phyloP scores from a whole-genome alignment of 2,888 invertebrate species.

The Sinotaia quadrata region DNA sequence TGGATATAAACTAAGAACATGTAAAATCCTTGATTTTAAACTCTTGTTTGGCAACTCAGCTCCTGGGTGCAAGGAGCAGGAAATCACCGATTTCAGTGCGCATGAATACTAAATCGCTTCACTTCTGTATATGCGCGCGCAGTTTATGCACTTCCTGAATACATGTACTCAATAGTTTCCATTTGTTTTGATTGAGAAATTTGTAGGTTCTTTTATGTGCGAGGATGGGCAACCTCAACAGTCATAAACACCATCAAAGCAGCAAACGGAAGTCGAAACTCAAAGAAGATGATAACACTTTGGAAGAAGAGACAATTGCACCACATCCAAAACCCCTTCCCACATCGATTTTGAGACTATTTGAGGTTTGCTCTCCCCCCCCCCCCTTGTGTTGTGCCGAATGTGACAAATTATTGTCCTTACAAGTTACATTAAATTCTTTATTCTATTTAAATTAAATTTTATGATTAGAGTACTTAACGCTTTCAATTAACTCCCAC shows the following conservation, averaged over 20 bases:
- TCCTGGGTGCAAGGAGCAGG: too few relatives aligned
- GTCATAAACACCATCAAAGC: neutral
- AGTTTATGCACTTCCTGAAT: slow-evolving; percentile 19
- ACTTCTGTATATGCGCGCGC: slow-evolving; percentile 25
- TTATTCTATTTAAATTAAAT: too few relatives aligned
- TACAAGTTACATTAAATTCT: too few relatives aligned
- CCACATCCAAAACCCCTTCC: neutral
- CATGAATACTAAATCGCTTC: slow-evolving; percentile 26
- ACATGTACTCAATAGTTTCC: neutral
- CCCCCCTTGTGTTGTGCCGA: too few relatives aligned
- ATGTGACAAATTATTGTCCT: too few relatives aligned
- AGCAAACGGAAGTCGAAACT: neutral
- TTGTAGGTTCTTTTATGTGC: neutral
- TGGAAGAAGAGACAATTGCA: neutral
- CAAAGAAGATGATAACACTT: neutral
- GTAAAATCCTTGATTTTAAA: too few relatives aligned
- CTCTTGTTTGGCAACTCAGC: too few relatives aligned
- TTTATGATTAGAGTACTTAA: too few relatives aligned
- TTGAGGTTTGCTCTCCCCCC: slow-evolving; percentile 11
- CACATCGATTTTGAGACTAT: slow-evolving; percentile 22
- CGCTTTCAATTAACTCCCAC: too few relatives aligned
- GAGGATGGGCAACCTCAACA: slow-evolving; percentile 16
- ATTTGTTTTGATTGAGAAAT: neutral
- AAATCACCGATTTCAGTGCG: neutral
- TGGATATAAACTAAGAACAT: too few relatives aligned